Percentiles rank a stretch among this genome's conserved stretches.
phyloP scores from a whole-genome alignment of 2,797 vertebrate species.

The Glyptemys insculpta region DNA sequence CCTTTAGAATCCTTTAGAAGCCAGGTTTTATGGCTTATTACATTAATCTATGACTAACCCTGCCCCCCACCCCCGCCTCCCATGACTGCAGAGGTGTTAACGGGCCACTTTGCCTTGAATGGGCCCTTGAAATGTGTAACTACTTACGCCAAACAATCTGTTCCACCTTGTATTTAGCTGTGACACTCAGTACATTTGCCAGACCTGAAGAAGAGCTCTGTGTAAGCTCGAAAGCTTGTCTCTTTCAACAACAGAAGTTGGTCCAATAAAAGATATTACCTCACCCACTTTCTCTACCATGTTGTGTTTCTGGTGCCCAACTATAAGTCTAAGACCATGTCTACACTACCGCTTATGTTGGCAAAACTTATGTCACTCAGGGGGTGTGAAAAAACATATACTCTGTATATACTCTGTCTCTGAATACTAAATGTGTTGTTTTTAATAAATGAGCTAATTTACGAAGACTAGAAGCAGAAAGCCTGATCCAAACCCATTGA shows the following conservation, averaged over 20 bases:
- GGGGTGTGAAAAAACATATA: neutral
- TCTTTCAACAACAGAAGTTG: neutral
- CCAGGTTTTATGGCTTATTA: neutral
- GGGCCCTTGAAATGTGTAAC: neutral
- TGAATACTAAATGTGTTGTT: neutral
- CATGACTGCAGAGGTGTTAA: neutral
- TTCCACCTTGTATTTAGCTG: neutral
- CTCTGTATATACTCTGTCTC: neutral
- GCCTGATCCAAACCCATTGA: neutral
- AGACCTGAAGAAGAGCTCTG: neutral
- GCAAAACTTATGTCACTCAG: neutral
- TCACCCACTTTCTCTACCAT: neutral
- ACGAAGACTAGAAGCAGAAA: neutral
- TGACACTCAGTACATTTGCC: neutral
- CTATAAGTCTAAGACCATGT: neutral
- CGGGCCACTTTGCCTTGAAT: neutral
- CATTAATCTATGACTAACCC: neutral
- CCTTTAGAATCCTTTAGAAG: no score
- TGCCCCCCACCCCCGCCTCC: neutral
- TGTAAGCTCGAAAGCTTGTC: neutral
- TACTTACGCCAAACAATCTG: neutral
- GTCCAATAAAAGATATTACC: neutral
- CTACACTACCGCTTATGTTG: neutral
- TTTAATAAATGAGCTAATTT: neutral
- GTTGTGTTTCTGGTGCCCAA: neutral